These are phyloP conservation scores for Burhinus oedicnemus DNA, from an alignment of 2,113 vertebrate species.

Conservation along the genomic window DNA sequence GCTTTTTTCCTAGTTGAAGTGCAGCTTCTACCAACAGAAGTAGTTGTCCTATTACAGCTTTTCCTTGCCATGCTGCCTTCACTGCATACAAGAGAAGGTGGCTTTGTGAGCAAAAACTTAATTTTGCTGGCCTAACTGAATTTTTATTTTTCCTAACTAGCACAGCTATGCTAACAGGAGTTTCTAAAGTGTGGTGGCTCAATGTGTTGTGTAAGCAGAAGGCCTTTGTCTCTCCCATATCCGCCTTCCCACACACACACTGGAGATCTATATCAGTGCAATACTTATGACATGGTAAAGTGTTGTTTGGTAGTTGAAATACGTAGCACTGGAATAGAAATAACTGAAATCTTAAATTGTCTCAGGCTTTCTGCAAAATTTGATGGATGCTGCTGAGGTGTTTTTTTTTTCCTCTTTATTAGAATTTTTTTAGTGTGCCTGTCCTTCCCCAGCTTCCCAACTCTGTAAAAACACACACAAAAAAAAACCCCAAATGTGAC, in stretches of 20 bases:
- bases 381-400: not conserved
- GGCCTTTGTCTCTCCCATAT: slow-evolving; percentile 16
- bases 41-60: not conserved
- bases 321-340: not conserved
- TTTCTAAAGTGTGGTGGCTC: not conserved
- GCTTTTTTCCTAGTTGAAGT: not conserved
- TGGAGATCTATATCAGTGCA: slow-evolving; percentile 15
- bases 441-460: not conserved
- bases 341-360: not conserved
- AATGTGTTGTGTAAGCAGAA: slow-evolving; percentile 29
- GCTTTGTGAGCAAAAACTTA: not conserved
- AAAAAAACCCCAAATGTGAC: accelerated
- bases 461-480: too few species aligned
- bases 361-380: not conserved
- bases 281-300: not conserved
- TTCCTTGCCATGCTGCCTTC: not conserved
- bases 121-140: not conserved
- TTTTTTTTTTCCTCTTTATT: not conserved
- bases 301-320: not conserved
- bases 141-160: not conserved
- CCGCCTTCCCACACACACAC: not conserved
- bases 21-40: not conserved
- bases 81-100: not conserved
- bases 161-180: not conserved
- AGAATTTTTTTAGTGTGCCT: not conserved